Conservation (phyloP, 1,140 invertebrate species). For the Rhagoletis pomonella region DNA sequence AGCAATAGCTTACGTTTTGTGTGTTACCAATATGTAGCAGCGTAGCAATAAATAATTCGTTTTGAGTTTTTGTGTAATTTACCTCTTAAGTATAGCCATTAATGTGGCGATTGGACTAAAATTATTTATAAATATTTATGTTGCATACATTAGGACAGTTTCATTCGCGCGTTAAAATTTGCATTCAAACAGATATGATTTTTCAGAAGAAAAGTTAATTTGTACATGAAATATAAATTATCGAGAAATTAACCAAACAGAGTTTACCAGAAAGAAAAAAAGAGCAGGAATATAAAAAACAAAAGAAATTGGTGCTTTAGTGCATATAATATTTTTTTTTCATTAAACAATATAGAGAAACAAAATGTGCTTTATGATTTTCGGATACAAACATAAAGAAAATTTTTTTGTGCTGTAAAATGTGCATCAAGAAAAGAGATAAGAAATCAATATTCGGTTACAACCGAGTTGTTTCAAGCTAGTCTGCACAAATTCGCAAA, state of each 20-base stretch:
- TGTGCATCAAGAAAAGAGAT: slow-evolving; percentile 5
- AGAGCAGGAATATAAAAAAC: slow-evolving; percentile 64
- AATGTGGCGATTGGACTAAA: slow-evolving; percentile 90
- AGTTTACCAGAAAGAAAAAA: slow-evolving; percentile 25
- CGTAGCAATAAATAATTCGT: slow-evolving; percentile 41
- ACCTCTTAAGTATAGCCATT: slow-evolving; percentile 90
- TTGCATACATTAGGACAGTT: slow-evolving; percentile 22
- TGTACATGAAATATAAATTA: slow-evolving; percentile 13
- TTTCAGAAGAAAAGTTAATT: slow-evolving; percentile 27
- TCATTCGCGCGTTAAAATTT: background rate
- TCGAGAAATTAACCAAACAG: background rate
- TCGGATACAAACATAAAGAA: background rate
- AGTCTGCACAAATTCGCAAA: slow-evolving; percentile 30
- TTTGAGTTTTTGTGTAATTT: slow-evolving; percentile 73
- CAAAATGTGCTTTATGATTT: background rate
- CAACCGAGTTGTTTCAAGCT: background rate
- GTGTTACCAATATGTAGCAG: background rate
- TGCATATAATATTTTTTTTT: slow-evolving; percentile 4
- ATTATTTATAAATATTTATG: slow-evolving; percentile 69
- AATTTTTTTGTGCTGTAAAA: background rate
- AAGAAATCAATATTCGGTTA: background rate
- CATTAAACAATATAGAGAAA: background rate
- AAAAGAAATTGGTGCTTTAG: slow-evolving; percentile 68
- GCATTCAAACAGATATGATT: slow-evolving; percentile 20
- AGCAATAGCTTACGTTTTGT: slow-evolving; percentile 8